Evolutionary conservation across 2,113 vertebrate species (phyloP), one percentile per base, ranked within the genome.

Genomic region (Bubo scandiacus): DNA sequence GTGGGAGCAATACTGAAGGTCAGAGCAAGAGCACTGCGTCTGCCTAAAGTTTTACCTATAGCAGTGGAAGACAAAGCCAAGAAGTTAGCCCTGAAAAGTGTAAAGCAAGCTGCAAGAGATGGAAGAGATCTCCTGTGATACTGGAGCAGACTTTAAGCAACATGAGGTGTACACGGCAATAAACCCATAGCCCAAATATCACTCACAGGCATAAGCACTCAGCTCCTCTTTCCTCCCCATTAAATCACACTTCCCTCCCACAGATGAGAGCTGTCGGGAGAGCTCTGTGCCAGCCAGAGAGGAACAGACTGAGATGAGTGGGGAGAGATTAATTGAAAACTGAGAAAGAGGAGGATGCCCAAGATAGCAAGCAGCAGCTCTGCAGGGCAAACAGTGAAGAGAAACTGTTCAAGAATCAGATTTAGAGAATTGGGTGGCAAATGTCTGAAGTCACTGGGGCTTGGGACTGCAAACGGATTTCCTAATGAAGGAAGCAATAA

Each of bases 311-410:
- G 74, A 91, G 92, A 86, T 70, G 94, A 97, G 96, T 90, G 58
- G 90, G 85, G 90, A 91, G 58, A 94, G 93, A 94, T 94, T 77
- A 90, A 94, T 2, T 49, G 81, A 82, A 96, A 96, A 90, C 87
- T 94, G 92, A 93, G 74, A 82, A 82, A 58, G 78, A 92, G 79
- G 59, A 97, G 49, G 92, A 93, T 61, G 70, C 66, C 74, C 57
- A 65, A 80, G 84, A 88, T 80, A 95, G 87, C 54, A 81, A 82
- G 78, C 70, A 82, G 40, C 90, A 94, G 47, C 49, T 97, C 84
- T 82, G 45, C 66, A 91, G 92, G 62, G 92, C 79, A 95, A 96
- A 94, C 74, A 91, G 71, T 15, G 66, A 94, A 57, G 55, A 89
- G 58, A 94, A 96, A 90, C 66, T 29, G 58, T 62, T 93, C 58